phyloP scores from a whole-genome alignment of 2,797 vertebrate genomes.

The Molossus molossus region DNA sequence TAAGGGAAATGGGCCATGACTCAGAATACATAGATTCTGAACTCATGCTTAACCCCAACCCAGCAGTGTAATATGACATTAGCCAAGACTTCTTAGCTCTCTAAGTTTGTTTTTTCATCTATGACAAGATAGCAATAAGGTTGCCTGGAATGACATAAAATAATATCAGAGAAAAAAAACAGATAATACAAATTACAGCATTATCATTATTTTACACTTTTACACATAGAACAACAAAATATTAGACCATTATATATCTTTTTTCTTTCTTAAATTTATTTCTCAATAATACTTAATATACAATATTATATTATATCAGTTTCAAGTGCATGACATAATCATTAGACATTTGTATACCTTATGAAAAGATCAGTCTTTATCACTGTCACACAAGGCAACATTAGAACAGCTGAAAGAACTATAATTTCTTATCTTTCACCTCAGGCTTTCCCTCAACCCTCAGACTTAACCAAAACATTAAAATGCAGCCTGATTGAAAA shows the following conservation, averaged over 20 bases:
- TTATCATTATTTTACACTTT: background rate
- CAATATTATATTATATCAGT: background rate
- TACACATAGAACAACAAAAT: background rate
- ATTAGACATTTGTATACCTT: background rate
- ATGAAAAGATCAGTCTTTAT: background rate
- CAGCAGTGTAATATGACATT: background rate
- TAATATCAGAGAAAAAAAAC: background rate
- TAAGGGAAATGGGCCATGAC: background rate
- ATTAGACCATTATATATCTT: background rate
- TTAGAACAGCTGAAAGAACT: background rate
- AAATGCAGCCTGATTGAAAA: slow-evolving; percentile 52
- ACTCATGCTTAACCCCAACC: background rate
- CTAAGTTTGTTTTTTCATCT: no score
- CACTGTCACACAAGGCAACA: background rate
- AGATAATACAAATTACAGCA: background rate
- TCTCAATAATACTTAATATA: background rate
- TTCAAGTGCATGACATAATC: background rate
- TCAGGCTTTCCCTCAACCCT: background rate
- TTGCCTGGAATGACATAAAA: slow-evolving; percentile 8
- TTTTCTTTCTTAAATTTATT: background rate
- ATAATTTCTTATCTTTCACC: slow-evolving; percentile 13
- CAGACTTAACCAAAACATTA: background rate
- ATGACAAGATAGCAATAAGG: background rate
- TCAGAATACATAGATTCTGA: background rate
- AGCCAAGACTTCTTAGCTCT: background rate